These are phyloP conservation scores for Perdita meconis DNA, from an alignment of 2,888 invertebrate species.

Conservation along the genomic window DNA sequence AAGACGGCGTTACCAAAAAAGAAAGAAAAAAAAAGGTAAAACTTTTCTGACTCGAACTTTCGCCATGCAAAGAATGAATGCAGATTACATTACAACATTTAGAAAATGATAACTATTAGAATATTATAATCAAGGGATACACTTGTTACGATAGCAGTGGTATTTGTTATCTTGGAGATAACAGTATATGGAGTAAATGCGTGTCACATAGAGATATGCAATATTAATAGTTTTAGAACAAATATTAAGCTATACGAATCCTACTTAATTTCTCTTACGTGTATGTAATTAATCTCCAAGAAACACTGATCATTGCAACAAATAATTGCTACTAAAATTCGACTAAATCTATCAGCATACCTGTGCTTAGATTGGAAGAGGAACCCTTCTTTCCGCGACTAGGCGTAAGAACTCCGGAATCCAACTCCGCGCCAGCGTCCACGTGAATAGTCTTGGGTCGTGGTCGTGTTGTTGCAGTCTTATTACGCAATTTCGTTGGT, in stretches of 20 bases:
- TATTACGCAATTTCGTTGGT: slow-evolving; percentile 88
- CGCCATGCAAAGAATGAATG: slow-evolving; percentile 76
- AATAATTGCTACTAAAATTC: slow-evolving; percentile 26
- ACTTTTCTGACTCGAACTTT: slow-evolving; percentile 57
- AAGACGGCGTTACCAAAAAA: slow-evolving; percentile 49
- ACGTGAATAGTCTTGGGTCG: slow-evolving; percentile 96
- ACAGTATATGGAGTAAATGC: not conserved
- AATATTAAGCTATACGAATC: not conserved
- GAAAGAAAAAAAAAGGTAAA: slow-evolving; percentile 41
- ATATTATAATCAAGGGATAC: slow-evolving; percentile 62
- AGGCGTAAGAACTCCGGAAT: slow-evolving; percentile 90
- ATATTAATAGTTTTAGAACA: not conserved
- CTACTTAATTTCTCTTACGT: slow-evolving; percentile 12
- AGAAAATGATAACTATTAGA: slow-evolving; percentile 70
- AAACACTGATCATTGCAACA: slow-evolving; percentile 50
- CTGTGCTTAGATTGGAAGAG: slow-evolving; percentile 91
- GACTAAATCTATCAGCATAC: slow-evolving; percentile 84
- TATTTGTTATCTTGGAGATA: slow-evolving; percentile 57
- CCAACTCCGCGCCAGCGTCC: slow-evolving; percentile 91
- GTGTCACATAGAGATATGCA: slow-evolving; percentile 1
- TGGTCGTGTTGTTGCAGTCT: slow-evolving; percentile 87
- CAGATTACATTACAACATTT: slow-evolving; percentile 76
- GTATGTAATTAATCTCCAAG: slow-evolving; percentile 59
- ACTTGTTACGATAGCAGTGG: slow-evolving; percentile 62
- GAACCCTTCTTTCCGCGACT: slow-evolving; percentile 92